Base-by-base conservation (phyloP, 2,888 invertebrate genomes). In the Drosophila nigritarsus region DNA sequence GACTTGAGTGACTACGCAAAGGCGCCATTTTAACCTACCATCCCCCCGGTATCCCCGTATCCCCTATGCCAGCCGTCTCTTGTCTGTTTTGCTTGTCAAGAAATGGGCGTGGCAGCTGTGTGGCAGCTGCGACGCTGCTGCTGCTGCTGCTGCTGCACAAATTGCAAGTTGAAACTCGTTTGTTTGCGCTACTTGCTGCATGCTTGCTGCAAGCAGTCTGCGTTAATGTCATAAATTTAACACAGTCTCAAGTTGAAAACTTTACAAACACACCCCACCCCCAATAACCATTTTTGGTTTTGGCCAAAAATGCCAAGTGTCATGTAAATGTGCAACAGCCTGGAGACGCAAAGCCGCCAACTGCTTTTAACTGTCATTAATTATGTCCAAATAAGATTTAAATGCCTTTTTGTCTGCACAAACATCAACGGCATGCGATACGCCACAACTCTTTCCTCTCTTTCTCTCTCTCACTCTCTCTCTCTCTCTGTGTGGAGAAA, bases 361-460 rank as follows among this genome's bases (percentile, higher is more conserved):
- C 87, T 87, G 87, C 84, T 89, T 89, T 89, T 89, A 88, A 86
- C 88, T 88, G 91, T 90, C 90, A 89, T 90, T 90, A 90, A 89
- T 90, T 90, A 89, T 90, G 90, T 89, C 90, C 89, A 89, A 89
- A 88, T 88, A 87, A 87, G 87, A 87, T 88, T 88, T 87, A 87
- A 87, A 88, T 88, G 88, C 85, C 80, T 87, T 87, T 85, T 88
- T 89, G 90, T 90, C 86, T 90, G 80, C 66, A 68, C 88, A 90
- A 85, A 88, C 90, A 85, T 75, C 86, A 62, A 48, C 67, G 70
- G 60, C 62, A 36, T 73, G 64, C 73, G 77, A 68, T 65, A 65
- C 56, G 72, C 60, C 60, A 20, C 2, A 20, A 42, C 20, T 42
- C 42, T 42, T 42, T 15, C 15, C 36, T 2, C 7, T 1, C 15